Conservation (phyloP, 2,797 vertebrate species). For the Nasua narica region DNA sequence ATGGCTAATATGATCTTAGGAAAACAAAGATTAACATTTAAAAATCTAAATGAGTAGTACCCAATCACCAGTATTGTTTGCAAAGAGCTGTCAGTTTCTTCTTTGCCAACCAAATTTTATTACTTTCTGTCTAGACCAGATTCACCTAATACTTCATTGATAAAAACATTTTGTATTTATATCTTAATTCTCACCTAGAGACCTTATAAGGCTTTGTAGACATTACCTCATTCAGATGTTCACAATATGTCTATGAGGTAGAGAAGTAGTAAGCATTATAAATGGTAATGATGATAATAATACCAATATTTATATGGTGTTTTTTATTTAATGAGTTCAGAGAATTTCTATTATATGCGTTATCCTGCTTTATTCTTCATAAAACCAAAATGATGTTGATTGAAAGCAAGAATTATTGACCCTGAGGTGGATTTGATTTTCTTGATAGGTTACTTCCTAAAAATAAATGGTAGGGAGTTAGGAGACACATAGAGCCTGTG, state of each 20-base stretch:
- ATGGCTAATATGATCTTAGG: not conserved
- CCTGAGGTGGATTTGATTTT: not conserved
- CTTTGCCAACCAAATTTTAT: conserved; percentile 14
- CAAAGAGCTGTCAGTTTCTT: not conserved
- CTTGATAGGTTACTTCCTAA: not conserved
- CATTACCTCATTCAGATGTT: conserved; percentile 64
- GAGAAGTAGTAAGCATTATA: conserved; percentile 16
- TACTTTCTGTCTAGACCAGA: conserved; percentile 58
- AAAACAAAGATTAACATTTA: not conserved
- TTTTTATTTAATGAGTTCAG: not conserved
- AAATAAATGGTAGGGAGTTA: not conserved
- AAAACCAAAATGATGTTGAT: not conserved
- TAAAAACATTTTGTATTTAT: conserved; percentile 52
- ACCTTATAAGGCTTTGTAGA: conserved; percentile 43
- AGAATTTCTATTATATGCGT: not conserved
- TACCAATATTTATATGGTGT: not conserved
- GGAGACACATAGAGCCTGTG: not conserved
- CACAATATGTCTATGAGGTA: conserved; percentile 29
- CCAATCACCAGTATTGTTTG: not conserved
- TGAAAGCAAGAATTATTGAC: not conserved
- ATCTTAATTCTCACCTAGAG: conserved; percentile 32
- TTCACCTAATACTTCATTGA: conserved; percentile 49
- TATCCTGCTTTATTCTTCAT: not conserved
- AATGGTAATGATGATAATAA: conserved; percentile 44
- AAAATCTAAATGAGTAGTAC: not conserved